A percentile compares a stretch with the other conserved stretches of the same genome.
Evolutionary conservation across 2,113 vertebrate species (phyloP).

Genomic region (Sorex fumeus): DNA sequence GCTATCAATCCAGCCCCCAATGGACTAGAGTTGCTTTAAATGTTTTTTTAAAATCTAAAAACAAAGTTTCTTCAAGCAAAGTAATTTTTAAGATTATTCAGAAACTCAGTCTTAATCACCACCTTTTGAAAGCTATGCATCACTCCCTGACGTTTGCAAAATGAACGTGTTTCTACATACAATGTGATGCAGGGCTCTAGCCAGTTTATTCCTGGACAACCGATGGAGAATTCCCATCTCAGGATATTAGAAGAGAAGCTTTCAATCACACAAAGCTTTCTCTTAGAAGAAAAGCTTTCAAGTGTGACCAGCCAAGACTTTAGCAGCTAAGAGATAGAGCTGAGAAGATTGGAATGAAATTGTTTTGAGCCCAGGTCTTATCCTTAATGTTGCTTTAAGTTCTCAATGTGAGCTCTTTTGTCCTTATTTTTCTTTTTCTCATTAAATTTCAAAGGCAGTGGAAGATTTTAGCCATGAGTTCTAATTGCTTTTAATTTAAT

Average conservation of each 20-base stretch:
- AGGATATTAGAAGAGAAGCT: too few relatives aligned
- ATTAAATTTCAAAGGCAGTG: not conserved
- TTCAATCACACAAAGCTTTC: not conserved
- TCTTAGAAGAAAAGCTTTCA: not conserved
- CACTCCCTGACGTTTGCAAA: not conserved
- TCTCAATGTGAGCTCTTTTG: not conserved
- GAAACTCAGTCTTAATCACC: not conserved
- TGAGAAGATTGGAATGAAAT: not conserved
- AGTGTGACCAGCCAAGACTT: not conserved
- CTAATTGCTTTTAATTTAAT: not conserved
- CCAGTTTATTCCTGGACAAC: not conserved
- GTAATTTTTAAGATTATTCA: too few relatives aligned
- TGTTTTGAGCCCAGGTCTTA: not conserved
- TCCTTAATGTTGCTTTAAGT: too few relatives aligned
- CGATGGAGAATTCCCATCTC: not conserved
- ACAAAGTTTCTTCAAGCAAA: not conserved
- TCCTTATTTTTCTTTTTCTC: not conserved
- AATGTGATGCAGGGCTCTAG: not conserved
- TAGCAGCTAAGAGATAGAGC: too few relatives aligned
- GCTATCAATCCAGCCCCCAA: too few relatives aligned
- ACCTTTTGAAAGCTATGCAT: not conserved
- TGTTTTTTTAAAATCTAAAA: not conserved
- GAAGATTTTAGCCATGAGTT: not conserved
- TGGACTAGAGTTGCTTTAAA: too few relatives aligned
- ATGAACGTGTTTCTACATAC: fast-evolving